phyloP scores from a whole-genome alignment of 1,140 invertebrate genomes.

The Nilaparvata lugens region DNA sequence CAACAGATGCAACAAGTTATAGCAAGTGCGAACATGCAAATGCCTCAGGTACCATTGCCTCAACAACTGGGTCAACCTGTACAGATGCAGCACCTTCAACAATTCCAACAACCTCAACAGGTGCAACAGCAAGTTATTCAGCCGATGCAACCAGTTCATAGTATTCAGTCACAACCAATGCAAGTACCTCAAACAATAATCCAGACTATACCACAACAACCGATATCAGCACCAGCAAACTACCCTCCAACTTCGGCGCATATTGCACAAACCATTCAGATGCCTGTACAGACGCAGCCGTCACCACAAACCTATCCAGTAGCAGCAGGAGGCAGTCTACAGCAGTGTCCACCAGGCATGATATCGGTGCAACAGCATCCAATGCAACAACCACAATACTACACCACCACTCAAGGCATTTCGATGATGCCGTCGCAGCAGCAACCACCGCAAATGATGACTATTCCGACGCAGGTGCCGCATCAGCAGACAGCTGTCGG shows the following conservation, averaged over 20 bases:
- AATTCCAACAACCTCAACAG: constrained; percentile 39
- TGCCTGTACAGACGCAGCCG: constrained; percentile 13
- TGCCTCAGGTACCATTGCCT: constrained; percentile 35
- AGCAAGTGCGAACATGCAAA: constrained; percentile 32
- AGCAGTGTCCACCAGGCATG: constrained; percentile 15
- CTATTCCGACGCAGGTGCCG: constrained; percentile 9
- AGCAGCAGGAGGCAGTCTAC: constrained; percentile 15
- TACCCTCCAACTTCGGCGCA: constrained; percentile 40
- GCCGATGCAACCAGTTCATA: not conserved
- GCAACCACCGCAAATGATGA: constrained; percentile 14
- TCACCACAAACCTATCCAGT: constrained; percentile 16
- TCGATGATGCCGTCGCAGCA: not conserved
- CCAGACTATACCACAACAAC: constrained; percentile 15
- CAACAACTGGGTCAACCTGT: constrained; percentile 30
- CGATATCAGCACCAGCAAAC: constrained; percentile 32
- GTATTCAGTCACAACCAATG: constrained; percentile 11
- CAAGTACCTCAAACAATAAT: constrained; percentile 12
- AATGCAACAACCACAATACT: constrained; percentile 38
- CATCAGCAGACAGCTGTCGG: constrained; percentile 19
- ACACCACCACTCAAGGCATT: not conserved
- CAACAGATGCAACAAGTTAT: constrained; percentile 45
- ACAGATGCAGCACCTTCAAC: constrained; percentile 34
- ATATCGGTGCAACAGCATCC: constrained; percentile 13
- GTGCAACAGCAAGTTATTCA: constrained; percentile 27
- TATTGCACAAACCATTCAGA: constrained; percentile 23